phyloP scores from a whole-genome alignment of 2,888 invertebrate species.

The Drosophila atroscutellata region DNA sequence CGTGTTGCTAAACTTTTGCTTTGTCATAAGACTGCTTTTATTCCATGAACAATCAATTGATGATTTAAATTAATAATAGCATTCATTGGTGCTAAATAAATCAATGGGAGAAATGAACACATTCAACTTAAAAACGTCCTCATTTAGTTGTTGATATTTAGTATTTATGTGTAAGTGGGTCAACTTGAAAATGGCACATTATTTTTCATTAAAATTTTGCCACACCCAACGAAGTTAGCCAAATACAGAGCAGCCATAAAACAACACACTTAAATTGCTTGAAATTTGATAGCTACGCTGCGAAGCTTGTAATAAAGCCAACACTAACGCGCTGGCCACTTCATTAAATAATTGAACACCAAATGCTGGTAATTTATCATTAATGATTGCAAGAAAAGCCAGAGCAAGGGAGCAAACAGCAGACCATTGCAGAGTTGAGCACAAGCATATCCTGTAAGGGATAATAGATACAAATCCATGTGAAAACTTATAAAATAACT shows the following conservation, averaged over 20 bases:
- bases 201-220: conserved; percentile 13
- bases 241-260: conserved; percentile 13
- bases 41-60: neutral
- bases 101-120: neutral
- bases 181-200: conserved; percentile 9
- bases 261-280: conserved; percentile 46
- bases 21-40: neutral
- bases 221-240: neutral
- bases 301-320: conserved; percentile 33
- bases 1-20: conserved; percentile 36
- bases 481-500: neutral
- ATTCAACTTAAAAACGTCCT: neutral
- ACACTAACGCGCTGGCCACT: conserved; percentile 46
- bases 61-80: neutral
- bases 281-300: conserved; percentile 60
- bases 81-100: neutral
- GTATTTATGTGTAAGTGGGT: conserved; percentile 21
- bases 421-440: neutral
- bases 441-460: conserved; percentile 14
- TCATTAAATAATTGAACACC: conserved; percentile 78
- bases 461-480: neutral
- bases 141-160: neutral
- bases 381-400: conserved; percentile 63
- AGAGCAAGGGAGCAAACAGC: conserved; percentile 4
- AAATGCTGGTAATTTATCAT: conserved; percentile 79